Conservation (phyloP, 2,113 vertebrate genomes). For the Gallinago undulata region DNA sequence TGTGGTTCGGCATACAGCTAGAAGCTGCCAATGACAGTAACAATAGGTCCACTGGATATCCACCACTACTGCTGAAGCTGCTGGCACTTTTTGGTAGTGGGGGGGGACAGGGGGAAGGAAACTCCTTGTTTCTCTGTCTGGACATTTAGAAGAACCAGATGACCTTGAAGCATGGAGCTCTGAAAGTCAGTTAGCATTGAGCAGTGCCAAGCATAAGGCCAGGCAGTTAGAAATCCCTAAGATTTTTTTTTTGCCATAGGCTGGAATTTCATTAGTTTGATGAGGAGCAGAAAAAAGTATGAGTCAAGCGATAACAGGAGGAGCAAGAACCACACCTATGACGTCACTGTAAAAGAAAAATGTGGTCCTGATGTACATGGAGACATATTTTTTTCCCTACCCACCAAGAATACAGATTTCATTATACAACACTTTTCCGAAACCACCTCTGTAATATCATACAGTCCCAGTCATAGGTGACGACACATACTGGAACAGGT, state of each 20-base stretch:
- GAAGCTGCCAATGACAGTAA: neutral
- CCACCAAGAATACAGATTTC: neutral
- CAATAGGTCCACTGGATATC: neutral
- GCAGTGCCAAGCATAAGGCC: neutral
- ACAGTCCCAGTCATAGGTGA: neutral
- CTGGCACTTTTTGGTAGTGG: neutral
- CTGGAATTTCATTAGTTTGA: neutral
- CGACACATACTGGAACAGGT: neutral
- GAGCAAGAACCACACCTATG: neutral
- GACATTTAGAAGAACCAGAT: neutral
- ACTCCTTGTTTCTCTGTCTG: neutral
- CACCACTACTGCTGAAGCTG: neutral
- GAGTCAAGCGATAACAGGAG: neutral
- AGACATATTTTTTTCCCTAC: neutral
- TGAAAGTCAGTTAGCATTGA: neutral
- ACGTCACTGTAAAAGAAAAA: neutral
- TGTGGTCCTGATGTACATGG: neutral
- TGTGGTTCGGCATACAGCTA: fast-evolving
- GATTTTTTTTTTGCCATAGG: neutral
- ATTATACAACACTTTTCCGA: neutral
- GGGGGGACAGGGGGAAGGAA: neutral
- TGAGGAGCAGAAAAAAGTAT: slow-evolving; percentile 4
- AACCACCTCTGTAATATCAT: neutral
- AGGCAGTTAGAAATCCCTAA: neutral
- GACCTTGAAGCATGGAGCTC: neutral